Evolutionary conservation across 1,140 invertebrate genomes (phyloP), one percentile per base, ranked within the genome.

Genomic region (Drosophila nikananu): DNA sequence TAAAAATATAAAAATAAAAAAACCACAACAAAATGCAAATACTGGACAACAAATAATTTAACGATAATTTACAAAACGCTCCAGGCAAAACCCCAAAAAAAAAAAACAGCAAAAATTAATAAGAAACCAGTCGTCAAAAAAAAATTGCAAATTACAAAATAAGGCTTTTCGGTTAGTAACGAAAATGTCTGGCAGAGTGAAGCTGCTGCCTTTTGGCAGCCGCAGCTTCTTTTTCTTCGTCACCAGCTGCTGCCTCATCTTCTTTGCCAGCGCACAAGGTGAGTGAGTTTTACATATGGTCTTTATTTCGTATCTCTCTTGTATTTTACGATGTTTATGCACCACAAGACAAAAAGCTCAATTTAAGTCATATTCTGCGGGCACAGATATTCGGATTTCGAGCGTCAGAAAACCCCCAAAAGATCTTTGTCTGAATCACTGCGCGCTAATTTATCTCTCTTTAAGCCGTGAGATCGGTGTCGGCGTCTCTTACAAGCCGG

Each of bases 231-330:
- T 77, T 51, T 67, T 77, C 35, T 54, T 67, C 77, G 52, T 77
- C 80, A 74, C 80, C 77, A 80, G 73, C 86, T 73, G 70, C 66
- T 84, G 66, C 49, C 64, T 77, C 72, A 72, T 65, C 82, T 60
- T 72, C 81, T 62, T 68, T 8, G 82, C 74, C 82, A 83, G 62
- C 71, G 82, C 84, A 90, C 84, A 89, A 89, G 84, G 84, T 89
- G 81, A 89, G 84, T 89, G 86, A 81, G 84, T 90, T 89, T 89
- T 86, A 89, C 84, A 89, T 89, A 78, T 75, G 86, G 55, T 68
- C 62, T 79, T 64, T 77, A 44, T 58, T 57, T 23, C 54, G 35
- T 39, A 57, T 25, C 35, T 57, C 54, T 39, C 54, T 39, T 37
- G 8, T 25, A 68, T 42, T 67, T 57, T 54, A 65, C 55, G 55